Conservation (phyloP, 2,888 invertebrate species). For the Euplagia quadripunctaria region DNA sequence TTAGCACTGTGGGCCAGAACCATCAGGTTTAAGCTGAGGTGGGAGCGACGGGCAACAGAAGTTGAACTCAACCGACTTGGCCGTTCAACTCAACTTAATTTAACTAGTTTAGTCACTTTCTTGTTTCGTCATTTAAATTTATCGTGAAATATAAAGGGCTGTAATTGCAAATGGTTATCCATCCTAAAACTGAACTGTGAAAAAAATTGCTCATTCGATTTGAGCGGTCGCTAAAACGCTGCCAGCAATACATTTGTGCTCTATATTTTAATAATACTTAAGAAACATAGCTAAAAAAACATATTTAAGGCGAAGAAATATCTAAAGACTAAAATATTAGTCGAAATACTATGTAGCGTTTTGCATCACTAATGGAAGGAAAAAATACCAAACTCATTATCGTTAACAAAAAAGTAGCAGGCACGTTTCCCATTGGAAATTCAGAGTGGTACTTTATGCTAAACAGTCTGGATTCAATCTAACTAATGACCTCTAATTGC, state of each 20-base stretch:
- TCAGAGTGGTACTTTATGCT: neutral
- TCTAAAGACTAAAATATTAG: neutral
- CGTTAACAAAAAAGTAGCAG: constrained; percentile 7
- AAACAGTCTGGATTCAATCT: constrained; percentile 34
- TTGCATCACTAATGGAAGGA: constrained; percentile 19
- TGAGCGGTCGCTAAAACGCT: neutral
- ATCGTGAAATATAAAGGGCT: too few relatives aligned
- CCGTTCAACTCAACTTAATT: too few relatives aligned
- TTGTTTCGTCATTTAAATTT: too few relatives aligned
- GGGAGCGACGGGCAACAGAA: too few relatives aligned
- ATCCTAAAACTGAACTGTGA: neutral
- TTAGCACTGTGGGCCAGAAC: too few relatives aligned
- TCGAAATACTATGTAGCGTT: constrained; percentile 6
- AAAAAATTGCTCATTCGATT: neutral
- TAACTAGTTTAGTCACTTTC: too few relatives aligned
- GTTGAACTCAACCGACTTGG: too few relatives aligned
- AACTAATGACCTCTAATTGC: constrained; percentile 36
- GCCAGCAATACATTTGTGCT: neutral
- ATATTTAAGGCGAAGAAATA: neutral
- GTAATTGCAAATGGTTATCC: too few relatives aligned
- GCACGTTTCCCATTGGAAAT: constrained; percentile 3
- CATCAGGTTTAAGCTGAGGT: too few relatives aligned
- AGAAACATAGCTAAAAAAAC: neutral
- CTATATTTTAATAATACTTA: neutral
- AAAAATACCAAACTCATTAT: neutral